A percentile compares a stretch with the other conserved stretches of the same genome.
These are phyloP conservation scores for Heloderma charlesbogerti DNA, from an alignment of 2,113 vertebrate genomes.

Conservation along the genomic window DNA sequence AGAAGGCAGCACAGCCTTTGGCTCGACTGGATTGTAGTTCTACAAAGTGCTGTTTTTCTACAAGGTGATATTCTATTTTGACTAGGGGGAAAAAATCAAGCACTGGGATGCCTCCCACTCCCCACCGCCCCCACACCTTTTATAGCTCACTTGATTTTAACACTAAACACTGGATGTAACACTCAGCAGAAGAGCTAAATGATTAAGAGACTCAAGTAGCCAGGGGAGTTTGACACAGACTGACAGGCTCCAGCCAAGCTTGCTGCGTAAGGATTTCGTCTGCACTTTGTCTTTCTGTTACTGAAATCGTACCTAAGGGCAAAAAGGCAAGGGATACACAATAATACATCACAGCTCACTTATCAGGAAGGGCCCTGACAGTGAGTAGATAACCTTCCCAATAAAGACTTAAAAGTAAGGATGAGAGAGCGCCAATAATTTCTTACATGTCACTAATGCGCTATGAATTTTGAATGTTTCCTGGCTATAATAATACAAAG, in stretches of 20 bases:
- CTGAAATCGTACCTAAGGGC: conserved; percentile 71
- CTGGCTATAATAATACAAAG: conserved; percentile 7
- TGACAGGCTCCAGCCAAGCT: conserved; percentile 57
- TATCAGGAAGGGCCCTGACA: conserved; percentile 39
- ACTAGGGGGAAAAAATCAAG: conserved; percentile 33
- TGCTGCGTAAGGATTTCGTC: conserved; percentile 47
- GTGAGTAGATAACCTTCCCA: conserved; percentile 48
- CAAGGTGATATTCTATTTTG: conserved; percentile 39
- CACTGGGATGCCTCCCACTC: neutral
- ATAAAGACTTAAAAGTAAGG: conserved; percentile 55
- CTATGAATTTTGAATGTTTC: conserved; percentile 46
- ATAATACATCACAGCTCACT: conserved; percentile 49
- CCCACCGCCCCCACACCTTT: neutral
- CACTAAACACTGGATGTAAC: conserved; percentile 21
- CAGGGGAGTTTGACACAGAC: conserved; percentile 48
- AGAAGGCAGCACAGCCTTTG: conserved; percentile 3
- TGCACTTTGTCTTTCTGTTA: conserved; percentile 61
- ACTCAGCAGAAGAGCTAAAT: conserved; percentile 56
- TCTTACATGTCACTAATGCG: neutral
- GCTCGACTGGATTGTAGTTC: conserved; percentile 43
- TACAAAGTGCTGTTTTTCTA: conserved; percentile 30
- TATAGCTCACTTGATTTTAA: conserved; percentile 48
- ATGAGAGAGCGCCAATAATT: conserved; percentile 22
- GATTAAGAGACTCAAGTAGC: conserved; percentile 40
- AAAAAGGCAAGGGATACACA: conserved; percentile 61